Evolutionary conservation across 1,140 invertebrate species (phyloP), one percentile per base, ranked within the genome.

Genomic region (Eulimnadia texana): DNA sequence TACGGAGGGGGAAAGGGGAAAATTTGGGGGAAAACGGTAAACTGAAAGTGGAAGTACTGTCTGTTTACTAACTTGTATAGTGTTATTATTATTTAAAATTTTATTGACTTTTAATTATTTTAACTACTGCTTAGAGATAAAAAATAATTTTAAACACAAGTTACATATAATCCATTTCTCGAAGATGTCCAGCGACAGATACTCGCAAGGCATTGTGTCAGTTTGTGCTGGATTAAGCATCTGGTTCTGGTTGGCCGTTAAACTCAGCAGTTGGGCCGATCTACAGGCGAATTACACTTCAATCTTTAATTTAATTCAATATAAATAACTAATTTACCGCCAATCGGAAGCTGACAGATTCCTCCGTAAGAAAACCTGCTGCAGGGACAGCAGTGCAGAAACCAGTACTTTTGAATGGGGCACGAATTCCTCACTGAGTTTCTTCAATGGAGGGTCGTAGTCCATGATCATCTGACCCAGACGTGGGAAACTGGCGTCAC

Each of bases 381-480:
- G 85, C 10, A 99, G 73, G 0, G 94, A 98, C 63, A 85, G 81
- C 25, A 99, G 74, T 13, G 93, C 93, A 69, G 82, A 84, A 28
- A 82, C 80, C 11, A 99, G 70, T 11, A 94, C 72, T 73, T 94
- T 90, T 50, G 90, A 82, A 74, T 99, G 93, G 0, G 93, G 92
- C 25, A 92, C 82, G 76, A 99, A 98, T 73, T 99, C 96, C 74
- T 99, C 96, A 1, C 88, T 85, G 0, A 99, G 76, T 70, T 98
- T 98, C 71, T 95, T 96, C 33, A 98, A 72, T 3, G 96, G 96
- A 25, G 83, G 79, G 74, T 99, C 96, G 74, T 98, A 99, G 70
- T 99, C 97, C 67, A 97, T 83, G 60, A 99, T 97, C 85, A 99
- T 85, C 75, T 96, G 91, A 0, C 94, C 94, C 25, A 99, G 75